These are phyloP conservation scores for Gulo gulo DNA, from an alignment of 2,113 vertebrate species.

Conservation along the genomic window DNA sequence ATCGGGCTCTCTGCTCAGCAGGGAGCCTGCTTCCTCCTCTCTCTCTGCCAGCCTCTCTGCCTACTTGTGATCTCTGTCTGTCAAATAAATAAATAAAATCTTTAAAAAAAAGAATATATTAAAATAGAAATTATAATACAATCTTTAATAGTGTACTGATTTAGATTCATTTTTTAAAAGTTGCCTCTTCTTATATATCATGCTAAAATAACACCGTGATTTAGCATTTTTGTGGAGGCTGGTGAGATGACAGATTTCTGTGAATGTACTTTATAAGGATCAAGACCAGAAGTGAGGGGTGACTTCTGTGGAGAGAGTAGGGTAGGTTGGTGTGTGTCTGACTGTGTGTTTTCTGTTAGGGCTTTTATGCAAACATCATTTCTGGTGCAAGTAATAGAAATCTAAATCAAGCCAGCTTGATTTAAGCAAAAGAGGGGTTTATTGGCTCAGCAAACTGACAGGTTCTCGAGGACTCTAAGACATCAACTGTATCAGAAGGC, in stretches of 20 bases:
- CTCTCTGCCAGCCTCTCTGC: too few species aligned
- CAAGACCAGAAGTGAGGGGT: not conserved
- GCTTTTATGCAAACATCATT: not conserved
- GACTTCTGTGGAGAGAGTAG: not conserved
- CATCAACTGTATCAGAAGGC: not conserved
- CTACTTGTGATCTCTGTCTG: too few species aligned
- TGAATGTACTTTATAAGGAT: not conserved
- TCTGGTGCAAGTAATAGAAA: constrained; percentile 29
- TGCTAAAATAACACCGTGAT: not conserved
- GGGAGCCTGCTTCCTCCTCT: too few species aligned
- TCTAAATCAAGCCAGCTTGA: not conserved
- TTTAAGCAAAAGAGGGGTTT: not conserved
- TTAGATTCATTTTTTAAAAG: constrained; percentile 46
- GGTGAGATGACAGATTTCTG: constrained; percentile 17
- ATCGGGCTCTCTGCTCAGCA: too few species aligned
- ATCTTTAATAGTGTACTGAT: constrained; percentile 52
- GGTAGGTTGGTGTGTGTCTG: not conserved
- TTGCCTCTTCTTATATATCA: not conserved
- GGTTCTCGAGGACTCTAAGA: not conserved
- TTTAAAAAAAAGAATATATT: constrained; percentile 53
- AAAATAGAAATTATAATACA: constrained; percentile 58
- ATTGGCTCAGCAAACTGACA: not conserved
- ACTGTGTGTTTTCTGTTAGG: not conserved
- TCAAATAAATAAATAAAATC: too few species aligned
- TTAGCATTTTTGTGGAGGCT: not conserved